phyloP scores from a whole-genome alignment of 2,113 vertebrate species.

The Naja naja region DNA sequence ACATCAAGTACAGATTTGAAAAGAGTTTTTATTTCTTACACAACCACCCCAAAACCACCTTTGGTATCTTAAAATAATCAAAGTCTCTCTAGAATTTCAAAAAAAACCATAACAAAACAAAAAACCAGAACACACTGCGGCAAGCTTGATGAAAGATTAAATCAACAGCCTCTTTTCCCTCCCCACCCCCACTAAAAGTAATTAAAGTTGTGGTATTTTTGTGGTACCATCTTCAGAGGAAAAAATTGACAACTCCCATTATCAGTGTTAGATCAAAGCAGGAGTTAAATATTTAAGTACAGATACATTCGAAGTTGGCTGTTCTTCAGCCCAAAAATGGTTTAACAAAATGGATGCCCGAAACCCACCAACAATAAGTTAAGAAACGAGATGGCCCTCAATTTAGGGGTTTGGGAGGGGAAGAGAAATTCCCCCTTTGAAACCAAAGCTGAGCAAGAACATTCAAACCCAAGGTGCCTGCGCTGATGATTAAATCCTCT shows the following conservation, averaged over 20 bases:
- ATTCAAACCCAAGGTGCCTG: fast-evolving
- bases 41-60: conserved; percentile 52
- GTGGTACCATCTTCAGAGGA: too few relatives aligned
- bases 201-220: background rate
- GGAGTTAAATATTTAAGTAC: too few relatives aligned
- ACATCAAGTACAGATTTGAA: conserved; percentile 48
- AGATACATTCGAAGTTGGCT: too few relatives aligned
- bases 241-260: too few relatives aligned
- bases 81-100: conserved; percentile 24
- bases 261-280: too few relatives aligned
- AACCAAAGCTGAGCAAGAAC: conserved; percentile 20
- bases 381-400: too few relatives aligned
- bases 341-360: too few relatives aligned
- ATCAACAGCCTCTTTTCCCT: background rate
- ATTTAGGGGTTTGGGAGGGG: background rate
- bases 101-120: too few relatives aligned
- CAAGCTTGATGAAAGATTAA: conserved; percentile 38
- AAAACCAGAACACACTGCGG: background rate
- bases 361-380: too few relatives aligned
- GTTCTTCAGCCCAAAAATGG: too few relatives aligned
- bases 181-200: background rate
- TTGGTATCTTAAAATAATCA: conserved; percentile 76
- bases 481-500: background rate
- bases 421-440: background rate
- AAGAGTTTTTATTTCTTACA: conserved; percentile 70